Conservation (phyloP, 2,888 invertebrate genomes). For the Tubulanus polymorphus region DNA sequence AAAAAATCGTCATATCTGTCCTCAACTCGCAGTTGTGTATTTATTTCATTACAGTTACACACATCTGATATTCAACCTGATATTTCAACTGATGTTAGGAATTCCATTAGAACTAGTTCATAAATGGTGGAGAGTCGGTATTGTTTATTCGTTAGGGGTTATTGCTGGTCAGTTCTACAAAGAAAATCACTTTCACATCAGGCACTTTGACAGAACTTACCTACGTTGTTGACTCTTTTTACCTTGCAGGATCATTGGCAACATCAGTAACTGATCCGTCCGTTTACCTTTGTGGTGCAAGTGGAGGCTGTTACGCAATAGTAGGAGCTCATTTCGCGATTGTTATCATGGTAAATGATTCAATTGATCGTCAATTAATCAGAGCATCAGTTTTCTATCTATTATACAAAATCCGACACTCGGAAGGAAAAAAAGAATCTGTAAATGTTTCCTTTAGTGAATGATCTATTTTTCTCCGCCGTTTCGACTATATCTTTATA, state of each 20-base stretch:
- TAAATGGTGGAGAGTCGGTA: slow-evolving; percentile 84
- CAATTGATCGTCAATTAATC: slow-evolving; percentile 26
- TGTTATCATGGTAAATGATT: slow-evolving; percentile 80
- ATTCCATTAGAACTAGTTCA: slow-evolving; percentile 95
- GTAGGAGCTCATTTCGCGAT: slow-evolving; percentile 91
- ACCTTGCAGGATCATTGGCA: no score
- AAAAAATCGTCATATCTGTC: no score
- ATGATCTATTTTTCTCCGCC: no score
- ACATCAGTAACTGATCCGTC: slow-evolving; percentile 55
- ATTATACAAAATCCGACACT: no score
- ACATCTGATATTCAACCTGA: slow-evolving; percentile 84
- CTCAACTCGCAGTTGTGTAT: no score
- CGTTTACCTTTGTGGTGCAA: slow-evolving; percentile 80
- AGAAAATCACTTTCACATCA: no score
- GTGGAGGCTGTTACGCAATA: slow-evolving; percentile 91
- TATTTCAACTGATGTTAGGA: slow-evolving; percentile 88
- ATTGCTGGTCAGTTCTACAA: slow-evolving; percentile 51
- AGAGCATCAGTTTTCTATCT: no score
- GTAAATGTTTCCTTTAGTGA: no score
- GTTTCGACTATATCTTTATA: no score
- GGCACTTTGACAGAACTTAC: no score
- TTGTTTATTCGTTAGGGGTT: slow-evolving; percentile 54
- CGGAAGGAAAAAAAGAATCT: no score
- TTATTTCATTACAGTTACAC: slow-evolving; percentile 73
- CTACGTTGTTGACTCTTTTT: no score